Evolutionary conservation across 2,888 invertebrate species (phyloP).

Genomic region (Labia minor): DNA sequence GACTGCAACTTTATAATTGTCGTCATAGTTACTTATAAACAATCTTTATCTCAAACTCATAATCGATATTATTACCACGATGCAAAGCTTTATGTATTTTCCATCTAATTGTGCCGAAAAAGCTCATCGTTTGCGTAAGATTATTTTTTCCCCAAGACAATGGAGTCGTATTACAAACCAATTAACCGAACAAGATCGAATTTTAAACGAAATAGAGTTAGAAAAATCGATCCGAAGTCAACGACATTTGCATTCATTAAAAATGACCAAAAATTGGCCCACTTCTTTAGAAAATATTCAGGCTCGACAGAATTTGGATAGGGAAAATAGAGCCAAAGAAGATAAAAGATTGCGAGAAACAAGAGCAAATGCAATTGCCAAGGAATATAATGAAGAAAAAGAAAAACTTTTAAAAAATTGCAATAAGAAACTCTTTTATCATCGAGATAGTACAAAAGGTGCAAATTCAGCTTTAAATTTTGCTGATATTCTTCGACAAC

Average conservation of each 20-base stretch:
- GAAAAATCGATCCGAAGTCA: not conserved
- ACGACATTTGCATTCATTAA: not conserved
- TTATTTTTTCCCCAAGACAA: not conserved
- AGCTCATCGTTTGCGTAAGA: not conserved
- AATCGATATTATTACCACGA: no score
- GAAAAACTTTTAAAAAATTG: not conserved
- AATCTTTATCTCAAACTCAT: no score
- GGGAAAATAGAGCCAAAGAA: not conserved
- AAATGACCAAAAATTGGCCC: not conserved
- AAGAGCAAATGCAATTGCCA: not conserved
- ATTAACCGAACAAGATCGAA: not conserved
- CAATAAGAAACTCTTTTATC: not conserved
- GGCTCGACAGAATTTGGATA: not conserved
- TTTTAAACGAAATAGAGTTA: not conserved
- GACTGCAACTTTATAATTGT: no score
- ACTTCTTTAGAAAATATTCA: not conserved
- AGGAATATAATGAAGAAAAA: not conserved
- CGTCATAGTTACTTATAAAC: no score
- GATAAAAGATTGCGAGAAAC: not conserved
- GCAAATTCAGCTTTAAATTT: not conserved
- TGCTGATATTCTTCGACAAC: not conserved
- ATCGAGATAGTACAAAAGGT: not conserved
- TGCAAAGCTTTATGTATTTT: not conserved
- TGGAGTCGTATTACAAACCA: not conserved
- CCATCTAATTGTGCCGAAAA: not conserved